A percentile compares a stretch with the other conserved stretches of the same genome.
Conservation (phyloP, 2,797 vertebrate species). For the Meriones psammophilus region DNA sequence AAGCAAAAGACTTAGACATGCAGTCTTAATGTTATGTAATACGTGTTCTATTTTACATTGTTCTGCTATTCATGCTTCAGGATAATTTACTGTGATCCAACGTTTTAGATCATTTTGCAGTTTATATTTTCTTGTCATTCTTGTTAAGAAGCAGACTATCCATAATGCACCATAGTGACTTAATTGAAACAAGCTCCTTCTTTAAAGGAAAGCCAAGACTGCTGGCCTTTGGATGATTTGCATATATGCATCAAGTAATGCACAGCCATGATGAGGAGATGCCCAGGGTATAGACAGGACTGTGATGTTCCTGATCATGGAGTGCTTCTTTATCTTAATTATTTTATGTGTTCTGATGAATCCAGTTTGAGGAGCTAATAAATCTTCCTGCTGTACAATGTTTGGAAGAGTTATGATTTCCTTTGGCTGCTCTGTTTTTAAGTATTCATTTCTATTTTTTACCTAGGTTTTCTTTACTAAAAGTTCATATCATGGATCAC, state of each 20-base stretch:
- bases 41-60: neutral
- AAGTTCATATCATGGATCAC: conserved; percentile 1
- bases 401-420: conserved; percentile 31
- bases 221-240: conserved; percentile 16
- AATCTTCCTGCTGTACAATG: neutral
- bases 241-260: neutral
- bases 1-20: neutral
- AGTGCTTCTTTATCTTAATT: conserved; percentile 3
- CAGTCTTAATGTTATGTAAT: neutral
- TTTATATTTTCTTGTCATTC: conserved; percentile 38
- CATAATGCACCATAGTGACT: neutral
- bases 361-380: conserved; percentile 44
- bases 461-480: conserved; percentile 42
- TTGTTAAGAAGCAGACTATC: conserved; percentile 35
- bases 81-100: conserved; percentile 39
- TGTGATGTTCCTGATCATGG: neutral
- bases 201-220: conserved; percentile 49
- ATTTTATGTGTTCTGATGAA: conserved; percentile 30
- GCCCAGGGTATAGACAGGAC: neutral
- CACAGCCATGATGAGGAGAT: neutral
- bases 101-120: neutral
- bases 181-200: conserved; percentile 63
- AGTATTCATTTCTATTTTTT: neutral
- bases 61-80: conserved; percentile 62
- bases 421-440: conserved; percentile 44